Conservation (phyloP, 1,140 invertebrate genomes). For the Drosophila simulans region DNA sequence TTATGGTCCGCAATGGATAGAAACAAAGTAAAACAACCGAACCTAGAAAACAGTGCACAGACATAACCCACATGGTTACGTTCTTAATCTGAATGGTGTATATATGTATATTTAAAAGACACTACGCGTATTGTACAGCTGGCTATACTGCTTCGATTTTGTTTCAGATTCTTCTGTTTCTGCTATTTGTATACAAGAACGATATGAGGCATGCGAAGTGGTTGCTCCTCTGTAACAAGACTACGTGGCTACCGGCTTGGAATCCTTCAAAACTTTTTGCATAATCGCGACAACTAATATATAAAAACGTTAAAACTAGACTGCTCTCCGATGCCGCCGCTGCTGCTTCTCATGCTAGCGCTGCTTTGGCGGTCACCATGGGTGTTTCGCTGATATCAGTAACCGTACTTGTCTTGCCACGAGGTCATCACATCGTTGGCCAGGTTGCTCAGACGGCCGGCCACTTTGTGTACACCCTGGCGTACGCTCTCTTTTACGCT, state of each 20-base stretch:
- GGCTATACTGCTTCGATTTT: conserved; percentile 26
- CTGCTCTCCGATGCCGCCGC: conserved; percentile 3
- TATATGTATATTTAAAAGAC: conserved; percentile 56
- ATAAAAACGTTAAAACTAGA: conserved; percentile 55
- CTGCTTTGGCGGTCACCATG: not conserved
- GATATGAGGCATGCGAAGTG: conserved; percentile 15
- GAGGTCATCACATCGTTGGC: conserved; percentile 97
- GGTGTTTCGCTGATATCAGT: conserved; percentile 83
- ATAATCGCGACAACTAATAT: conserved; percentile 57
- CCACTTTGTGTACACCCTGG: conserved; percentile 98
- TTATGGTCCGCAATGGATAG: not conserved
- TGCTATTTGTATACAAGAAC: conserved; percentile 44
- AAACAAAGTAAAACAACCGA: not conserved
- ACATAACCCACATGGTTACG: not conserved
- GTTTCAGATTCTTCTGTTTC: conserved; percentile 13
- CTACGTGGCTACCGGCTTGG: conserved; percentile 51
- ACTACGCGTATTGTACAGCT: conserved; percentile 55
- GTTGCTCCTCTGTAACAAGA: conserved; percentile 28
- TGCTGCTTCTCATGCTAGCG: conserved; percentile 1
- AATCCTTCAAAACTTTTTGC: conserved; percentile 64
- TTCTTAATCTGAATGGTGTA: conserved; percentile 7
- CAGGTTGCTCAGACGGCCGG: conserved; percentile 95
- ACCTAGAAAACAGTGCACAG: not conserved
- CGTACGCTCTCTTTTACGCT: conserved; percentile 98
- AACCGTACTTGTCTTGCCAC: conserved; percentile 91